A percentile compares a stretch with the other conserved stretches of the same genome.
phyloP scores from a whole-genome alignment of 2,888 invertebrate genomes.

The Meghimatium bilineatum region DNA sequence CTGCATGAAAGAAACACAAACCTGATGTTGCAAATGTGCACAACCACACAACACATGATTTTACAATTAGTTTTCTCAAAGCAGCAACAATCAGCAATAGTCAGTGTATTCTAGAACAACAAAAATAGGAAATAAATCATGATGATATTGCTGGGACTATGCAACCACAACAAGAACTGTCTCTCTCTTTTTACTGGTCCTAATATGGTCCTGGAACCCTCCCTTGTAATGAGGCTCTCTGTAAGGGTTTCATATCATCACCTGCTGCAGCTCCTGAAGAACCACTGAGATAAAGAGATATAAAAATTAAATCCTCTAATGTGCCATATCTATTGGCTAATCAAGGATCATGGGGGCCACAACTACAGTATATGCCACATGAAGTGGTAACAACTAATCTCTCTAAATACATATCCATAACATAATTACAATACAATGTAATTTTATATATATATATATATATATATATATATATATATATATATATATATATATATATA shows the following conservation, averaged over 20 bases:
- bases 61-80: background rate
- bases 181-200: background rate
- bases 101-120: background rate
- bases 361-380: too few species aligned
- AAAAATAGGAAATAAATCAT: background rate
- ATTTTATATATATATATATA: too few species aligned
- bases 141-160: background rate
- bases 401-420: too few species aligned
- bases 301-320: too few species aligned
- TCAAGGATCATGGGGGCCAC: background rate
- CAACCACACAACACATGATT: too few species aligned
- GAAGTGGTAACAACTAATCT: too few species aligned
- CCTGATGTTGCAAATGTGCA: too few species aligned
- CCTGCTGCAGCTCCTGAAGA: slow-evolving; percentile 2
- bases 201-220: slow-evolving; percentile 46
- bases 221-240: slow-evolving; percentile 36
- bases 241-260: slow-evolving; percentile 27
- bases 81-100: background rate
- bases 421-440: too few species aligned
- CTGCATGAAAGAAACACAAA: too few species aligned
- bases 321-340: too few species aligned
- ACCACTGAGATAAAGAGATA: background rate
- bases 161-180: background rate
- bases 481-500: too few species aligned
- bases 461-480: too few species aligned